These are phyloP conservation scores for Kryptolebias ocellatus DNA, from an alignment of 2,797 vertebrate genomes.

Conservation along the genomic window DNA sequence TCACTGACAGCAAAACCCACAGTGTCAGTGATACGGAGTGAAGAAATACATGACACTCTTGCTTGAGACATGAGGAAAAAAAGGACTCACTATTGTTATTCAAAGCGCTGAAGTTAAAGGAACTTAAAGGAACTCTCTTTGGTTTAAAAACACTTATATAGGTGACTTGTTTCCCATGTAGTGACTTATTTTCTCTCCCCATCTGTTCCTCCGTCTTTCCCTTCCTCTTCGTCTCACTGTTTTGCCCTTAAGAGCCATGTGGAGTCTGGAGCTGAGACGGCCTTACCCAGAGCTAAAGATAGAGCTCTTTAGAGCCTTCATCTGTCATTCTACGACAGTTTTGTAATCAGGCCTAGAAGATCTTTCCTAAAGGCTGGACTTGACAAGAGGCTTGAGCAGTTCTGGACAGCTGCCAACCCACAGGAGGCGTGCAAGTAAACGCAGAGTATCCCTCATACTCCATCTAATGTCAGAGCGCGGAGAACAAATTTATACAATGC, in stretches of 20 bases:
- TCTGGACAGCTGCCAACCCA: conserved; percentile 68
- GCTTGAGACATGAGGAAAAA: background rate
- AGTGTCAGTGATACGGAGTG: conserved; percentile 7
- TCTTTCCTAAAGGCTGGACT: conserved; percentile 64
- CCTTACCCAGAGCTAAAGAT: conserved; percentile 76
- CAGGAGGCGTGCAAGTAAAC: conserved; percentile 64
- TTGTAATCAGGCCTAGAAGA: conserved; percentile 75
- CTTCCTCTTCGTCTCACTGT: conserved; percentile 49
- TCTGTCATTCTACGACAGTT: conserved; percentile 77
- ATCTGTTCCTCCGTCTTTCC: conserved; percentile 45
- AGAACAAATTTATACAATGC: conserved; percentile 56
- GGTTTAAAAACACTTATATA: conserved; percentile 11
- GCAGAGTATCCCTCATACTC: conserved; percentile 53
- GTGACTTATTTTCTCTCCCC: conserved; percentile 50
- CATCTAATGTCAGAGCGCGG: conserved; percentile 48
- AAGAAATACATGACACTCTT: background rate
- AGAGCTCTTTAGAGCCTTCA: conserved; percentile 70
- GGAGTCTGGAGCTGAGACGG: conserved; percentile 52
- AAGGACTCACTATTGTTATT: conserved; percentile 1
- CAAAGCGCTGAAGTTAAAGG: background rate
- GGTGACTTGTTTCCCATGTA: conserved; percentile 48
- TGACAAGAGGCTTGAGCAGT: conserved; percentile 59
- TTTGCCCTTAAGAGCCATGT: conserved; percentile 62
- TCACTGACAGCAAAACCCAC: conserved; percentile 62
- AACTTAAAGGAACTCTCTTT: background rate